phyloP scores from a whole-genome alignment of 2,888 invertebrate species.

The Eupsilia transversa region DNA sequence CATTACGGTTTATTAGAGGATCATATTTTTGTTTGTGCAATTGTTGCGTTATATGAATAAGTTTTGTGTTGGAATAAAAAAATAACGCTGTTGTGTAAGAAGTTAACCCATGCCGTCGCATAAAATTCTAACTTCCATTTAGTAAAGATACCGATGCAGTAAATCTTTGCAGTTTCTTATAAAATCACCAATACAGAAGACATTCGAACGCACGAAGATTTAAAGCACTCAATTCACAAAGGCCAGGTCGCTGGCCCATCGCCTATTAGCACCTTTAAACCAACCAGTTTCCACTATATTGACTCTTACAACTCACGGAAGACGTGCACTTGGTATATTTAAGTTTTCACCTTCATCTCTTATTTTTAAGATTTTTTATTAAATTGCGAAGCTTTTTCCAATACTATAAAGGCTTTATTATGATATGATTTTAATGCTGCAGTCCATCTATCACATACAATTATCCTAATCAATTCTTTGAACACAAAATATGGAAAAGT shows the following conservation, averaged over 20 bases:
- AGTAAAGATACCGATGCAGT: neutral
- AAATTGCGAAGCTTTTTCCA: neutral
- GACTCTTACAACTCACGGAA: slow-evolving; percentile 36
- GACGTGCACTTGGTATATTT: slow-evolving; percentile 20
- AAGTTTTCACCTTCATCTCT: slow-evolving; percentile 8
- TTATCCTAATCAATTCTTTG: slow-evolving; percentile 9
- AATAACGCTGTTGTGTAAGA: neutral
- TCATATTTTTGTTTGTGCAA: slow-evolving; percentile 19
- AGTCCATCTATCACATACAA: neutral
- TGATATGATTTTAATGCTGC: neutral
- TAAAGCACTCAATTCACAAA: slow-evolving; percentile 39
- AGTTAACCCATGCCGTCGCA: neutral
- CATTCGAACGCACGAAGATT: neutral
- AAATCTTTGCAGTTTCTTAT: neutral
- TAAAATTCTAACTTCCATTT: neutral
- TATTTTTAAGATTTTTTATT: neutral
- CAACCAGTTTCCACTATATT: slow-evolving; percentile 55
- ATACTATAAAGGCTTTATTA: neutral
- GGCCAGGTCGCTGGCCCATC: slow-evolving; percentile 49
- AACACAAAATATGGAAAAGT: neutral
- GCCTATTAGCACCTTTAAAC: slow-evolving; percentile 59
- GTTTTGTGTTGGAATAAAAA: neutral
- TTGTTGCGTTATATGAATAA: slow-evolving; percentile 12
- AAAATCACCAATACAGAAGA: neutral
- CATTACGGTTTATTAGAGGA: slow-evolving; percentile 40